Base-by-base conservation (phyloP, 2,797 vertebrate species). In the Galaxias olidus region DNA sequence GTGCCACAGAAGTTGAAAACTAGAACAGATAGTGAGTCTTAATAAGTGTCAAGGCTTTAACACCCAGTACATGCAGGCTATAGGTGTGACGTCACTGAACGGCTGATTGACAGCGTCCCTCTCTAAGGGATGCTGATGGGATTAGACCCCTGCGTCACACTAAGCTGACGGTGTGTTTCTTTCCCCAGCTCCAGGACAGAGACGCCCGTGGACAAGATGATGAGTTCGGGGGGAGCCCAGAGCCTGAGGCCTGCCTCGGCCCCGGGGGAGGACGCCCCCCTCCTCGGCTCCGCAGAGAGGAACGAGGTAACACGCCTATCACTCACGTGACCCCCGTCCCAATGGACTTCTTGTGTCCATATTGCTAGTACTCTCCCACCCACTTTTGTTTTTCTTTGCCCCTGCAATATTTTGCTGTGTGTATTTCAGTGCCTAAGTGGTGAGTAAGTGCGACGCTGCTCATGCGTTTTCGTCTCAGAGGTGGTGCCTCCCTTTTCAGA, bases 251-350 rank as follows among this genome's bases (percentile, higher is more conserved):
- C 93, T 10, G 87, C 69, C 63, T 89, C 93, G 4, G 95, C 94
- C 68, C 95, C 94, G 4, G 94, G 93, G 60, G 92, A 84, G 79
- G 95, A 95, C 15, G 86, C 93, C 8, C 83, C 89, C 1, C 9
- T 76, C 9, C 59, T 60, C 2, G 87, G 55, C 9, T 87, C 93
- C 54, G 80, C 84, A 63, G 96, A 98, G 55, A 96, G 88, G 85
- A 98, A 95, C 51, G 98, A 99, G 96, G 98, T 98, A 89, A 63
- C 48, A 64, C 5, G 10, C n/a, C n/a, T n/a, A n/a, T n/a, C n/a
- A n/a, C n/a, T n/a, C n/a, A n/a, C n/a, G n/a, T n/a, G n/a, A n/a
- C 14, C 0, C 4, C 4, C 44, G 3, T 53, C 20, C 44, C 60
- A 70, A 58, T n/a, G 11, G 30, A 42, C 53, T 72, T 18, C 15